Evolutionary conservation across 2,888 invertebrate species (phyloP).

Genomic region (Hypena proboscidalis): DNA sequence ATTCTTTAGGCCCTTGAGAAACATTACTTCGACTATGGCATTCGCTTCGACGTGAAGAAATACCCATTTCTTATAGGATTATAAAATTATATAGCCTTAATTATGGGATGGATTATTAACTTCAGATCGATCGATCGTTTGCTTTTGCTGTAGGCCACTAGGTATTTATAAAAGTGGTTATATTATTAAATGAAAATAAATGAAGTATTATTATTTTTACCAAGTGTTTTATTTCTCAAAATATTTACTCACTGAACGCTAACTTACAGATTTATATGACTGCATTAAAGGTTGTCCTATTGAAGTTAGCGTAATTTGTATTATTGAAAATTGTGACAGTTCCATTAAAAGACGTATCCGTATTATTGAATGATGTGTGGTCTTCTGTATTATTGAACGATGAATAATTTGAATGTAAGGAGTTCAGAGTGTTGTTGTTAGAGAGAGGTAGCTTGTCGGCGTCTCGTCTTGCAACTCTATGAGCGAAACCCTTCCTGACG

Average conservation of each 20-base stretch:
- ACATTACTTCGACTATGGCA: slow-evolving; percentile 42
- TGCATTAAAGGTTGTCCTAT: slow-evolving; percentile 13
- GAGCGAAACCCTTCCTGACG: slow-evolving; percentile 56
- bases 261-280: too few species aligned
- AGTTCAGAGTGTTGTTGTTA: slow-evolving; percentile 39
- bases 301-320: slow-evolving; percentile 4
- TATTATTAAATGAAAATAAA: too few species aligned
- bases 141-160: too few species aligned
- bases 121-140: too few species aligned
- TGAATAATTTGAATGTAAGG: slow-evolving; percentile 14
- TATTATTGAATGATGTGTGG: neutral
- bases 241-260: too few species aligned
- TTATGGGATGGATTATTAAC: slow-evolving; percentile 1
- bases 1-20: slow-evolving; percentile 58
- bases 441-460: slow-evolving; percentile 37
- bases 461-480: slow-evolving; percentile 55
- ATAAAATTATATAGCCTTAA: slow-evolving; percentile 28
- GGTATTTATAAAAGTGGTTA: too few species aligned
- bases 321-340: slow-evolving; percentile 7
- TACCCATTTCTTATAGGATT: slow-evolving; percentile 5
- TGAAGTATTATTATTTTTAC: too few species aligned
- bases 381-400: slow-evolving; percentile 16
- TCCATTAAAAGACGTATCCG: slow-evolving; percentile 1
- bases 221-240: too few species aligned
- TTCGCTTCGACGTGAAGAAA: slow-evolving; percentile 28